Base-by-base conservation (phyloP, 1,140 invertebrate species). In the Pogonus chalceus region DNA sequence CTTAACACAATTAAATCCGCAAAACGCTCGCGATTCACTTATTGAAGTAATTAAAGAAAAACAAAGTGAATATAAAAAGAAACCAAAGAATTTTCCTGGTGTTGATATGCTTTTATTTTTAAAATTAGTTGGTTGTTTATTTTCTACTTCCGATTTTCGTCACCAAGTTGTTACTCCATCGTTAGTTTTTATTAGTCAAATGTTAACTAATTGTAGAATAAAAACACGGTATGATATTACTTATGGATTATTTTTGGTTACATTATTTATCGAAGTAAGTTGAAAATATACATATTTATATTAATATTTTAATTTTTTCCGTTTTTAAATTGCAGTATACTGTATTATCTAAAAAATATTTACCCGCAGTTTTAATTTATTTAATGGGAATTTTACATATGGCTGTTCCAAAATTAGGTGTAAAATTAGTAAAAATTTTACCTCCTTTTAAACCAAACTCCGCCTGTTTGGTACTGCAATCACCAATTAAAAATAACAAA, bases 131-230 rank as follows among this genome's bases (percentile, higher is more conserved):
- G 79, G 82, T 14, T 66, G 87, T 14, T 62, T 95, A 24, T 96
- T 88, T 69, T 85, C 91, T 14, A 85, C 90, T 1, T 94, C 91
- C 0, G 92, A 96, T 72, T 92, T 89, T 65, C 74, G 81, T 23
- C 92, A 96, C 77, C 81, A 82, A 1, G 77, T 95, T n/a, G 82
- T 84, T 23, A 92, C 89, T 9, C 90, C 91, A 39, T 80, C 83
- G 62, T 74, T 89, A 49, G 72, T 91, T 37, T 91, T 94, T 62
- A 87, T 94, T 72, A 79, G 81, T 26, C 82, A 93, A 67, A 85
- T 94, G 57, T 71, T 96, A 56, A 70, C 74, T 2, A 72, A 72
- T 60, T 76, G 79, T 56, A 74, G 71, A 58, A 76, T 89, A 22
- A 79, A 75, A 58, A 78, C 71, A 31, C 75, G 78, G 10, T 70